A percentile compares a stretch with the other conserved stretches of the same genome.
phyloP scores from a whole-genome alignment of 1,140 invertebrate species.

The Laodelphax striatellus region DNA sequence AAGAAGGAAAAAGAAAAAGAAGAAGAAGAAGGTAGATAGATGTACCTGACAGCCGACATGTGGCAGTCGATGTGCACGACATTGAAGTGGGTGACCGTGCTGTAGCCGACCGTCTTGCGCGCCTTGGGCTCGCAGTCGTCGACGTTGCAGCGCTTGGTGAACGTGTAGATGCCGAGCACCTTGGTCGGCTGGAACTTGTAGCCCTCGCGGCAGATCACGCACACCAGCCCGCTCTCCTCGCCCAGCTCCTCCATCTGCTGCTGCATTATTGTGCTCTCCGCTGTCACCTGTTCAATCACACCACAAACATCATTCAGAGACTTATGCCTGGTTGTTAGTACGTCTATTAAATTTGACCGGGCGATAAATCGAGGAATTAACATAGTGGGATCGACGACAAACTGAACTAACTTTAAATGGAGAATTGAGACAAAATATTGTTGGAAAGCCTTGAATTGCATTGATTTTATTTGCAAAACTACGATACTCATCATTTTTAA shows the following conservation, averaged over 20 bases:
- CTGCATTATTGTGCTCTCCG: slow-evolving; percentile 77
- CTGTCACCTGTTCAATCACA: slow-evolving; percentile 50
- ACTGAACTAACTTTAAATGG: too few species aligned
- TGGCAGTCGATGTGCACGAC: slow-evolving; percentile 97
- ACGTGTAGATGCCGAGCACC: slow-evolving; percentile 92
- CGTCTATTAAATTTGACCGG: too few species aligned
- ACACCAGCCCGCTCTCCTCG: slow-evolving; percentile 90
- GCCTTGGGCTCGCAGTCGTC: slow-evolving; percentile 86
- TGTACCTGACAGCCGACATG: slow-evolving; percentile 78
- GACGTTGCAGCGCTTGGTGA: slow-evolving; percentile 89
- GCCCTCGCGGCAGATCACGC: slow-evolving; percentile 95
- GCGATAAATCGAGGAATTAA: too few species aligned
- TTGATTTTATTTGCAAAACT: too few species aligned
- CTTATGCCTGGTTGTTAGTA: too few species aligned
- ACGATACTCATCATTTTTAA: too few species aligned
- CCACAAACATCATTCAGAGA: neutral
- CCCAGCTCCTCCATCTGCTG: slow-evolving; percentile 92
- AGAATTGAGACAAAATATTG: too few species aligned
- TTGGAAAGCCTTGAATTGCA: too few species aligned
- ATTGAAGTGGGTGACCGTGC: slow-evolving; percentile 96
- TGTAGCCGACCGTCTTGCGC: slow-evolving; percentile 74
- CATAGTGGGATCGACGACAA: too few species aligned
- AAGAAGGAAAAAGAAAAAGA: too few species aligned
- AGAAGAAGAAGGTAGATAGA: too few species aligned
- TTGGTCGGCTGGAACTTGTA: slow-evolving; percentile 90